These are phyloP conservation scores for Machimus atricapillus DNA, from an alignment of 2,888 invertebrate species.

Conservation along the genomic window DNA sequence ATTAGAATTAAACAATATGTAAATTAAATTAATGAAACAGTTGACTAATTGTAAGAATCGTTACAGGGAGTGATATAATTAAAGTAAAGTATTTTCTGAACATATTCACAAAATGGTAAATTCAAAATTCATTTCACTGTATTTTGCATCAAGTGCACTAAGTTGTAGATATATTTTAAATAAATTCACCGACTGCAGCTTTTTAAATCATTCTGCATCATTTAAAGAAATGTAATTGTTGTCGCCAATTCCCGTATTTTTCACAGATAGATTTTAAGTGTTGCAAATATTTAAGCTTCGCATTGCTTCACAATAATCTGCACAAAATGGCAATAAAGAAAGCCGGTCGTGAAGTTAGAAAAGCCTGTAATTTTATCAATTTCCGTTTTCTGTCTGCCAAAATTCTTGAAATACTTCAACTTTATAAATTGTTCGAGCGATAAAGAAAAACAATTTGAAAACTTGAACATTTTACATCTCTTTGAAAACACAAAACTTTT, in stretches of 20 bases:
- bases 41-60: background rate
- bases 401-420: constrained; percentile 2
- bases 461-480: constrained; percentile 7
- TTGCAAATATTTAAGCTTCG: background rate
- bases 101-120: background rate
- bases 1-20: background rate
- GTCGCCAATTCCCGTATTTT: background rate
- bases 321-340: background rate
- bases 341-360: background rate
- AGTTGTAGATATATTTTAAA: background rate
- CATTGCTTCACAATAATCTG: background rate
- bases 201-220: background rate
- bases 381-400: background rate
- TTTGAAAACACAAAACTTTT: constrained; percentile 10
- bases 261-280: background rate
- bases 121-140: background rate
- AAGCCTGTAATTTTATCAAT: background rate
- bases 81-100: background rate
- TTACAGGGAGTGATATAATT: background rate
- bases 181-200: background rate
- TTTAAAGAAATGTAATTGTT: background rate
- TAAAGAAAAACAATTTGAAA: constrained; percentile 13
- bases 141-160: background rate
- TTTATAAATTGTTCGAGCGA: background rate
- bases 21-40: background rate